phyloP scores from a whole-genome alignment of 2,797 vertebrate genomes.

The Trachurus trachurus region DNA sequence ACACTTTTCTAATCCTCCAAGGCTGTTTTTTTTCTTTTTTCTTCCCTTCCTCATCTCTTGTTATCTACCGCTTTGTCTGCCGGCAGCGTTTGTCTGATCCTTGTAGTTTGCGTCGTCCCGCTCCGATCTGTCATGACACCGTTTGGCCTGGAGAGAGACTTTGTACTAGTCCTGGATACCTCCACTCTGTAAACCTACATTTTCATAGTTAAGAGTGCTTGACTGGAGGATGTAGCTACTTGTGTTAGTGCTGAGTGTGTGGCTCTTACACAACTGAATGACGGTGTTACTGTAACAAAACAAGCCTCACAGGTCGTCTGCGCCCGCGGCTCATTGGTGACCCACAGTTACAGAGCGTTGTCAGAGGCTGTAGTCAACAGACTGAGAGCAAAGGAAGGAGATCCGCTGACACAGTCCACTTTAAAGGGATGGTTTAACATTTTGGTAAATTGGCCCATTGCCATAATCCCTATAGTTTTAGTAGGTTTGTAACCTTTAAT shows the following conservation, averaged over 20 bases:
- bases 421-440: too few relatives aligned
- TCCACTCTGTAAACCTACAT: too few relatives aligned
- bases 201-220: conserved; percentile 18
- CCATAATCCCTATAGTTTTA: too few relatives aligned
- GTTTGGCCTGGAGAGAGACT: conserved; percentile 52
- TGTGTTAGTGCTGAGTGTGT: not conserved
- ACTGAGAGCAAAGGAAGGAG: too few relatives aligned
- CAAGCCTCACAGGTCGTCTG: too few relatives aligned
- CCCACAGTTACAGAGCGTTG: not conserved
- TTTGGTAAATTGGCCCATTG: too few relatives aligned
- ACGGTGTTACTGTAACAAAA: not conserved
- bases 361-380: too few relatives aligned
- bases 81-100: conserved; percentile 50
- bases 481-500: too few relatives aligned
- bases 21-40: conserved; percentile 20
- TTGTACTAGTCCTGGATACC: not conserved
- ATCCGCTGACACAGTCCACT: too few relatives aligned
- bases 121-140: conserved; percentile 32
- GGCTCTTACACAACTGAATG: not conserved
- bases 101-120: conserved; percentile 13
- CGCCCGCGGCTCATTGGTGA: not conserved
- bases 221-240: conserved; percentile 21
- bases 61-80: conserved; percentile 33
- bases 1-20: conserved; percentile 48
- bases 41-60: not conserved